These are phyloP conservation scores for Pteromalus puparum DNA, from an alignment of 1,140 invertebrate species.

Conservation along the genomic window DNA sequence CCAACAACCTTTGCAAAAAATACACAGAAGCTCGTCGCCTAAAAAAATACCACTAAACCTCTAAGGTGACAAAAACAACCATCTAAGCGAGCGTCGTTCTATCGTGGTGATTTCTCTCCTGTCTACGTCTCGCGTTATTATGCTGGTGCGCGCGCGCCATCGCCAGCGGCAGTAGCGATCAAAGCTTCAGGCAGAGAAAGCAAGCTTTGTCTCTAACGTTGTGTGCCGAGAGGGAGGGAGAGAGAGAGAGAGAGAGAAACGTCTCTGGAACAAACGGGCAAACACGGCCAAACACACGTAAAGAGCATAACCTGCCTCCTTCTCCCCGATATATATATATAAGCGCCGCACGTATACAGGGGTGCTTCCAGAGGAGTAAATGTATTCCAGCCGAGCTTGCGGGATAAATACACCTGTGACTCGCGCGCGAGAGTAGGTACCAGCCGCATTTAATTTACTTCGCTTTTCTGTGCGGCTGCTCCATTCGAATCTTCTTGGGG, in stretches of 20 bases:
- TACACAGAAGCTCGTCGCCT: too few relatives aligned
- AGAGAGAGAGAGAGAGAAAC: slow-evolving; percentile 5
- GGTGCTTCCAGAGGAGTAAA: neutral
- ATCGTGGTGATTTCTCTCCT: neutral
- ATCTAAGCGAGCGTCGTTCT: neutral
- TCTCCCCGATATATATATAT: neutral
- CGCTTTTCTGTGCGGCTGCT: neutral
- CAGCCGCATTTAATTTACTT: slow-evolving; percentile 42
- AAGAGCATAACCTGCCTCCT: slow-evolving; percentile 15
- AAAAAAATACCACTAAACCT: neutral
- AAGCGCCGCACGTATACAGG: neutral
- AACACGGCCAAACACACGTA: slow-evolving; percentile 30
- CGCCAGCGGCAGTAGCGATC: neutral
- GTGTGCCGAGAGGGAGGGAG: neutral
- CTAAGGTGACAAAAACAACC: neutral
- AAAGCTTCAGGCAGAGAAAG: slow-evolving; percentile 7
- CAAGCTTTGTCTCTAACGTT: slow-evolving; percentile 15
- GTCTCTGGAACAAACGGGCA: slow-evolving; percentile 39
- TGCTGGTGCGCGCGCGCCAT: neutral
- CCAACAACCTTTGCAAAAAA: too few relatives aligned
- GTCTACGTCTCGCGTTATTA: slow-evolving; percentile 10
- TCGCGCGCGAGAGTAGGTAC: neutral
- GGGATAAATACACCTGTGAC: slow-evolving; percentile 39
- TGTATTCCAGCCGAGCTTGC: neutral
- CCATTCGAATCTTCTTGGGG: neutral